Evolutionary conservation across 2,797 vertebrate species (phyloP), one percentile per base, ranked within the genome.

Genomic region (Myotis planiceps): DNA sequence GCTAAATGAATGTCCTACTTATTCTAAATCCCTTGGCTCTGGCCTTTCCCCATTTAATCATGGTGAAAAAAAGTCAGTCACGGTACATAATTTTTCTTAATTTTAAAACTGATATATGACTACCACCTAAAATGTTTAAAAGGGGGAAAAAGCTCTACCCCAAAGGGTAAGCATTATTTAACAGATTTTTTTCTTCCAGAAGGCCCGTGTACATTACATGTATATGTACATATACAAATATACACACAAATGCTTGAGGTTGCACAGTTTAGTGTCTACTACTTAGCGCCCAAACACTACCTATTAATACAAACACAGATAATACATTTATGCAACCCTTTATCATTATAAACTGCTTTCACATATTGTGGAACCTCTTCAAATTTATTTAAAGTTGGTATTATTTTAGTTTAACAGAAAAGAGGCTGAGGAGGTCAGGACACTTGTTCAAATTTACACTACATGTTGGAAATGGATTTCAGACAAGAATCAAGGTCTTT

Each of bases 391-490:
- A 19, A 85, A 88, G 21, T 72, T 69, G 37, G 27, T n/a, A 32
- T 47, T 49, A 78, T 69, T 94, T 53, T 94, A 16, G 51, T 78
- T 85, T 74, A 75, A 80, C 49, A 90, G 72, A 82, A 82, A 88
- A 82, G 49, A 93, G 51, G 14, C 18, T 39, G 12, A 37, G 68
- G 82, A 94, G 66, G 53, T 80, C 27, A 78, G 68, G 65, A 55
- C 5, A 27, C 14, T 55, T 79, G 13, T 68, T 29, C 80, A 74
- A 25, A 68, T 79, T 75, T 45, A 58, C 1, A 39, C 4, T 7
- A 18, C 27, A 9, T 51, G 23, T 74, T 88, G 32, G 39, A 42
- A 85, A 78, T 80, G 13, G 9, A 81, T 13, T 65, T 76, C 13
- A 34, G 47, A 42, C 5, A 78, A 83, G 53, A 63, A 88, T 69